Percentiles rank a stretch among this genome's conserved stretches.
phyloP scores from a whole-genome alignment of 2,113 vertebrate genomes.

The Charadrius vociferus region DNA sequence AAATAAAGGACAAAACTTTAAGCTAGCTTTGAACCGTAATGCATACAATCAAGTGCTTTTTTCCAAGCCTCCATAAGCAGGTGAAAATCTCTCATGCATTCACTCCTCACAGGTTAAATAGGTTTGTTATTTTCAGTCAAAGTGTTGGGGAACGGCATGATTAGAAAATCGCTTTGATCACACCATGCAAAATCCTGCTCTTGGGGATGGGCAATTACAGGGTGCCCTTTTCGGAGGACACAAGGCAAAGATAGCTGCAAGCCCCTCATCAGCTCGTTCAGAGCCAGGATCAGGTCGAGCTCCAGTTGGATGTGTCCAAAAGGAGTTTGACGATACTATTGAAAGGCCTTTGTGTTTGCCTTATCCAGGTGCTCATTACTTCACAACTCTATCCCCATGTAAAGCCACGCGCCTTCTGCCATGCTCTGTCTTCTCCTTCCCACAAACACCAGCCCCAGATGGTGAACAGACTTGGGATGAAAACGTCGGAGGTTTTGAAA shows the following conservation, averaged over 20 bases:
- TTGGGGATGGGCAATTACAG: not conserved
- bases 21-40: constrained; percentile 26
- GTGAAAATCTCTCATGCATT: constrained; percentile 50
- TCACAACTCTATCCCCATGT: not conserved
- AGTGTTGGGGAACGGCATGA: not conserved
- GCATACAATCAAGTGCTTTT: not conserved
- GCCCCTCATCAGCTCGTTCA: not conserved
- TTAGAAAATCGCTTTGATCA: constrained; percentile 37
- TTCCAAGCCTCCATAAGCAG: constrained; percentile 22
- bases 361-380: not conserved
- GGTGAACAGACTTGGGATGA: not conserved
- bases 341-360: not conserved
- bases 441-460: not conserved
- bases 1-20: constrained; percentile 6
- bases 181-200: constrained; percentile 33
- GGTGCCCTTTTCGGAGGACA: not conserved
- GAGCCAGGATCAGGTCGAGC: not conserved
- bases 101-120: constrained; percentile 29
- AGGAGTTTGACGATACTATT: not conserved
- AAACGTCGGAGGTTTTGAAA: not conserved
- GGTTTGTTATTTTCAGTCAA: constrained; percentile 36
- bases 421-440: not conserved
- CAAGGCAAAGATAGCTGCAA: constrained; percentile 24
- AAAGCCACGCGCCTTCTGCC: not conserved
- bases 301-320: not conserved